These are phyloP conservation scores for Fragum whitleyi DNA, from an alignment of 2,888 invertebrate genomes.

Conservation along the genomic window DNA sequence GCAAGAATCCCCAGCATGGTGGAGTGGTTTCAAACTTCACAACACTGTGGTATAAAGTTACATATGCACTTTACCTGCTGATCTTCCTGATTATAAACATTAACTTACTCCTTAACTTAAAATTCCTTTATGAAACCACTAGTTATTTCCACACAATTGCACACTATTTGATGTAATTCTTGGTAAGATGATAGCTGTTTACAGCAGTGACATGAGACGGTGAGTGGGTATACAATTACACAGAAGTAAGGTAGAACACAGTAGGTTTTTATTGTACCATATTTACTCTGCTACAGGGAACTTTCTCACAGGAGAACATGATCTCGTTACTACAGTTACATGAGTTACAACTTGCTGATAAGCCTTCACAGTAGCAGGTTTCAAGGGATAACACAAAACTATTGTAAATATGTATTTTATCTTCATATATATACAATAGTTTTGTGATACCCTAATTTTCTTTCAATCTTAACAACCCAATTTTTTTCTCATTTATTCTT, in stretches of 20 bases:
- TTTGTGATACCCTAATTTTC: too few species aligned
- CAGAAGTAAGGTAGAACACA: slow-evolving; percentile 40
- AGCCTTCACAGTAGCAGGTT: background rate
- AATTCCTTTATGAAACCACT: background rate
- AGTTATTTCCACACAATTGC: background rate
- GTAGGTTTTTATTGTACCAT: slow-evolving; percentile 34
- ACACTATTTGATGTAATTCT: background rate
- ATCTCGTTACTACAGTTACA: slow-evolving; percentile 21
- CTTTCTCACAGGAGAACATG: background rate
- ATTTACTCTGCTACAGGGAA: slow-evolving; percentile 25
- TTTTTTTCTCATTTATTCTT: too few species aligned
- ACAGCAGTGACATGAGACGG: slow-evolving; percentile 16
- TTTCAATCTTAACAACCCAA: too few species aligned
- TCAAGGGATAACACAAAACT: background rate
- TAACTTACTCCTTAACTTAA: background rate
- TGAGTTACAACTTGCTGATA: slow-evolving; percentile 19
- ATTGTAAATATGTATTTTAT: too few species aligned
- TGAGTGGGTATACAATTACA: slow-evolving; percentile 43
- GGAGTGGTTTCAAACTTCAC: slow-evolving; percentile 65
- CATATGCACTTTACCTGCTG: slow-evolving; percentile 60
- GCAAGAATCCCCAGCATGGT: slow-evolving; percentile 49
- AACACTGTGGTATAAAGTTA: slow-evolving; percentile 59
- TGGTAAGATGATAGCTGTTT: slow-evolving; percentile 25
- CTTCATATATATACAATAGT: too few species aligned
- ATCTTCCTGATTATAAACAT: slow-evolving; percentile 8